phyloP scores from a whole-genome alignment of 2,113 vertebrate species.

The Sinocyclocheilus anophthalmus region DNA sequence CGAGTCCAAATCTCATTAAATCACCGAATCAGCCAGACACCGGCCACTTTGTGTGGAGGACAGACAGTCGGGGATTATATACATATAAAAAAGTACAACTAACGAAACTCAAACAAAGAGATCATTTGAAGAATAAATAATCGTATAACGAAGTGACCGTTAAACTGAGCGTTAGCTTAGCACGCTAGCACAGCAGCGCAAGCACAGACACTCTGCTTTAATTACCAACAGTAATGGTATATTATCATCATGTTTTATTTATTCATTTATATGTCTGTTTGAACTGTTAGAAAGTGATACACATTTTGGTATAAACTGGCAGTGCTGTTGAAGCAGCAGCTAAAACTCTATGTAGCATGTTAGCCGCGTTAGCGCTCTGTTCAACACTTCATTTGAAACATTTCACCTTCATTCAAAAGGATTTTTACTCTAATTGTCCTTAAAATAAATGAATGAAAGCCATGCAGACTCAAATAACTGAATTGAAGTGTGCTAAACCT shows the following conservation, averaged over 20 bases:
- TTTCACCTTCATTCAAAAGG: not conserved
- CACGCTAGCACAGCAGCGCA: conserved; percentile 24
- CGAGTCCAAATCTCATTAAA: conserved; percentile 39
- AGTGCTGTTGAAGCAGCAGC: not conserved
- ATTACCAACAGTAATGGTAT: not conserved
- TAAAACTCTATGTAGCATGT: not conserved
- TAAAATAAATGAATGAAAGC: not conserved
- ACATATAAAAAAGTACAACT: not conserved
- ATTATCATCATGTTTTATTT: not conserved
- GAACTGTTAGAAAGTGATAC: too few species aligned
- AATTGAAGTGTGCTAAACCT: not conserved
- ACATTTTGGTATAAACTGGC: not conserved
- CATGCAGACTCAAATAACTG: too few species aligned
- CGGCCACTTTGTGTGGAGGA: not conserved
- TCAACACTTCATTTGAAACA: not conserved
- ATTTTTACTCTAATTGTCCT: not conserved
- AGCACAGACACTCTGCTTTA: not conserved
- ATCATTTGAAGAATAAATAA: too few species aligned
- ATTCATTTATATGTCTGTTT: not conserved
- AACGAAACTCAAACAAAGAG: not conserved
- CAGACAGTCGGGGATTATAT: not conserved
- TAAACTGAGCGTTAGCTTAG: conserved; percentile 35
- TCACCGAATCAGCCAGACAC: not conserved
- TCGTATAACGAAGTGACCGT: conserved; percentile 7
- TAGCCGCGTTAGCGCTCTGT: conserved; percentile 21